A percentile compares a stretch with the other conserved stretches of the same genome.
These are phyloP conservation scores for Thrips palmi DNA, from an alignment of 1,140 invertebrate genomes.

Conservation along the genomic window DNA sequence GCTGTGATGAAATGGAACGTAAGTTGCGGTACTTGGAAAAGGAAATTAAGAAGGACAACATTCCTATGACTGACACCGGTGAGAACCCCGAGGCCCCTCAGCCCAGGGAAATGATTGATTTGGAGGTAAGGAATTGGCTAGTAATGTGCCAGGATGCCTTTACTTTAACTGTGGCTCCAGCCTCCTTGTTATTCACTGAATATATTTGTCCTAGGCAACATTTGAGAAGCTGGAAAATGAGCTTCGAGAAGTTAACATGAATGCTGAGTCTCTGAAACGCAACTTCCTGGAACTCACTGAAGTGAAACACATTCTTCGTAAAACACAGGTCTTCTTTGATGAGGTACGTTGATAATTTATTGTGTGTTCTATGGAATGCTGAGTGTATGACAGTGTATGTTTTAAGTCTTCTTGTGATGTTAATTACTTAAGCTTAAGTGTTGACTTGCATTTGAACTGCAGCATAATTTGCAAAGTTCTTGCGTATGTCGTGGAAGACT, in stretches of 20 bases:
- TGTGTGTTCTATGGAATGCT: not conserved
- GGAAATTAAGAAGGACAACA: conserved; percentile 94
- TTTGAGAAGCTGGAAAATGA: conserved; percentile 94
- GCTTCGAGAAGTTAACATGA: conserved; percentile 90
- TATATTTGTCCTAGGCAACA: conserved; percentile 43
- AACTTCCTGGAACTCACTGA: conserved; percentile 94
- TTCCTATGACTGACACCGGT: conserved; percentile 91
- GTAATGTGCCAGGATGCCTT: not conserved
- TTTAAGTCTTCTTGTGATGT: conserved; percentile 13
- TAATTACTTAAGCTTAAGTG: conserved; percentile 11
- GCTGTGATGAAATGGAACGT: conserved; percentile 92
- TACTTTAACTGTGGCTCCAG: not conserved
- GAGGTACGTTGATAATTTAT: conserved; percentile 51
- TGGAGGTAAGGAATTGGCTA: conserved; percentile 49
- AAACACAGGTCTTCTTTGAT: conserved; percentile 95
- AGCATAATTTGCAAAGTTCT: too few relatives aligned
- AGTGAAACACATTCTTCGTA: conserved; percentile 85
- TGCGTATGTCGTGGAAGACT: too few relatives aligned
- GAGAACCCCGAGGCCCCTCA: conserved; percentile 97
- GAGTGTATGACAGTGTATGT: not conserved
- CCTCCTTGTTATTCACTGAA: not conserved
- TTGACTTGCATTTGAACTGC: conserved; percentile 5
- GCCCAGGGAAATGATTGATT: conserved; percentile 96
- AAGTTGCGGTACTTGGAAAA: conserved; percentile 91
- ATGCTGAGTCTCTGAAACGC: conserved; percentile 88